These are phyloP conservation scores for Neelides sp. DNA, from an alignment of 1,140 invertebrate genomes.

Conservation along the genomic window DNA sequence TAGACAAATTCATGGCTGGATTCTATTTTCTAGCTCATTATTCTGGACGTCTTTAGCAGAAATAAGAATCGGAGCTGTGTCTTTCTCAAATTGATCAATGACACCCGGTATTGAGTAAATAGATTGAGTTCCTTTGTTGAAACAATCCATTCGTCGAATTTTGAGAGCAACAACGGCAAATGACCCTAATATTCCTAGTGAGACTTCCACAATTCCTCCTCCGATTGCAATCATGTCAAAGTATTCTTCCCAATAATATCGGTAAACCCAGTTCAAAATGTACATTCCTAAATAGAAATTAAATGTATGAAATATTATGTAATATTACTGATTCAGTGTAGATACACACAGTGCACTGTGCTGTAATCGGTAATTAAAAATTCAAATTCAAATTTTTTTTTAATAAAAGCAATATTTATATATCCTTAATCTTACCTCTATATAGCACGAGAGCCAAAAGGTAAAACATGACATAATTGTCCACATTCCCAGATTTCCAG, in stretches of 20 bases:
- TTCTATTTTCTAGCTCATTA: no score
- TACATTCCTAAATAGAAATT: slow-evolving; percentile 64
- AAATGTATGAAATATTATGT: slow-evolving; percentile 44
- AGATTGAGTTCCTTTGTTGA: no score
- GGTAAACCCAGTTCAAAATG: slow-evolving; percentile 93
- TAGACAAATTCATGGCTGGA: no score
- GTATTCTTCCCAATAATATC: slow-evolving; percentile 82
- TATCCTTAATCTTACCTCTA: slow-evolving; percentile 43
- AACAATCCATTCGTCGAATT: no score
- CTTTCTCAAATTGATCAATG: no score
- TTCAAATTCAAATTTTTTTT: slow-evolving; percentile 45
- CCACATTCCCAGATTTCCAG: slow-evolving; percentile 95
- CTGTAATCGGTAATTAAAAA: slow-evolving; percentile 55
- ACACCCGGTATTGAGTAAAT: no score
- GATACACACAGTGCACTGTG: background rate
- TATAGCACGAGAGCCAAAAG: slow-evolving; percentile 93
- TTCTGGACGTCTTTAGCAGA: no score
- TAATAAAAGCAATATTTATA: background rate
- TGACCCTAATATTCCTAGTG: slow-evolving; percentile 35
- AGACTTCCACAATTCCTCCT: slow-evolving; percentile 86
- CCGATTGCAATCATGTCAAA: slow-evolving; percentile 92
- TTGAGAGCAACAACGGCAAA: slow-evolving; percentile 1
- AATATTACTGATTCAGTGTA: background rate
- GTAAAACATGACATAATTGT: slow-evolving; percentile 98
- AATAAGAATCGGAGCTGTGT: no score